Evolutionary conservation across 1,140 invertebrate species (phyloP).

Genomic region (Drosophila ercepeae): DNA sequence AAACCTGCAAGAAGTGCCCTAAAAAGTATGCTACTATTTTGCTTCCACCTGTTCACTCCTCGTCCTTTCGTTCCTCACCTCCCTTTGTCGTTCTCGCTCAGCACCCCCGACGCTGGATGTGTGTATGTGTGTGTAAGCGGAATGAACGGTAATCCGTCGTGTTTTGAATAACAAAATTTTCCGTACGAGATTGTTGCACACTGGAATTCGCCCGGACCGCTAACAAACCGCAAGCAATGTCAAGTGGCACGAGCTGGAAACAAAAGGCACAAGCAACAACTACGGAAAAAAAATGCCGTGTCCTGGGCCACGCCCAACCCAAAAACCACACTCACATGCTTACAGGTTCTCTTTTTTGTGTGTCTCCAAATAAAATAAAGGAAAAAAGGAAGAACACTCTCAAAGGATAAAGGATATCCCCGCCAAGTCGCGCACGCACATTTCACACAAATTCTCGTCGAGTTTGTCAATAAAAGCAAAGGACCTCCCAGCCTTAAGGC

Average conservation of each 20-base stretch:
- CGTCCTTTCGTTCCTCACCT: not conserved
- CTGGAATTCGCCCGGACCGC: slow-evolving; percentile 67
- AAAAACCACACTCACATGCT: slow-evolving; percentile 28
- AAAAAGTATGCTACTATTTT: not conserved
- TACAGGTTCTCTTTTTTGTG: slow-evolving; percentile 45
- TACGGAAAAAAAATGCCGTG: slow-evolving; percentile 42
- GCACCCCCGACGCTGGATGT: not conserved
- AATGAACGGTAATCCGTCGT: slow-evolving; percentile 81
- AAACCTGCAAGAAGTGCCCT: too few species aligned
- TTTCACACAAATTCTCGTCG: slow-evolving; percentile 70
- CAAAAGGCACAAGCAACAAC: slow-evolving; percentile 57
- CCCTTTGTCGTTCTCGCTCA: not conserved
- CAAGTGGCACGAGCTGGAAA: slow-evolving; percentile 65
- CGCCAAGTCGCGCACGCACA: slow-evolving; percentile 65
- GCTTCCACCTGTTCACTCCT: not conserved
- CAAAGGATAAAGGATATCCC: slow-evolving; percentile 70
- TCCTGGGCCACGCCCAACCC: slow-evolving; percentile 58
- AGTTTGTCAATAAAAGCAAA: slow-evolving; percentile 76
- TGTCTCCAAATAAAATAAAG: slow-evolving; percentile 1
- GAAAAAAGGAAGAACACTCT: slow-evolving; percentile 51
- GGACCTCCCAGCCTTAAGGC: slow-evolving; percentile 59
- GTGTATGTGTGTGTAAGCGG: slow-evolving; percentile 63
- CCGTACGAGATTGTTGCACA: slow-evolving; percentile 70
- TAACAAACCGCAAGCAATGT: slow-evolving; percentile 80
- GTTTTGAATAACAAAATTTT: slow-evolving; percentile 81